Conservation (phyloP, 2,797 vertebrate genomes). For the Trachurus trachurus region DNA sequence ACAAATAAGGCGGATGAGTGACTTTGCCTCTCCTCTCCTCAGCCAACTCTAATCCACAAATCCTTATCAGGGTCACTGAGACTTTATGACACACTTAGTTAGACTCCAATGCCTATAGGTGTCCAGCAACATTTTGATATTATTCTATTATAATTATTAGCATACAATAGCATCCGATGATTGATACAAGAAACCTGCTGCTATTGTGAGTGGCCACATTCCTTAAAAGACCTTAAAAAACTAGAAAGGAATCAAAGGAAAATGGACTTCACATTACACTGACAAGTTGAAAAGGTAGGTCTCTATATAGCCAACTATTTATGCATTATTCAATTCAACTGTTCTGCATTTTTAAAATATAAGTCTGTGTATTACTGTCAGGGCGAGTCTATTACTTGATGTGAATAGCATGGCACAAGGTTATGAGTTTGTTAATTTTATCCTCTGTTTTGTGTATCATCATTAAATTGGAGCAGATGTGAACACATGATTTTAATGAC, state of each 20-base stretch:
- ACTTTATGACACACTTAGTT: slow-evolving; percentile 73
- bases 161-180: slow-evolving; percentile 5
- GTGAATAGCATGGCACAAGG: neutral
- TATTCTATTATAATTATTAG: slow-evolving; percentile 7
- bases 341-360: no score
- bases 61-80: slow-evolving; percentile 87
- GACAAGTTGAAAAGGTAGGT: slow-evolving; percentile 66
- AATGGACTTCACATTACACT: slow-evolving; percentile 61
- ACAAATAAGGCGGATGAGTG: slow-evolving; percentile 77
- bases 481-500: neutral
- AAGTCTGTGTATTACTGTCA: neutral
- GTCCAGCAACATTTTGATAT: slow-evolving; percentile 32
- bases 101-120: slow-evolving; percentile 39
- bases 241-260: slow-evolving; percentile 3
- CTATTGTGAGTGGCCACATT: slow-evolving; percentile 8
- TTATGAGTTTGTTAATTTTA: neutral
- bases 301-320: neutral
- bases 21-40: slow-evolving; percentile 83
- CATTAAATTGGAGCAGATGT: neutral
- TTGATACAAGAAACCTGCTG: neutral
- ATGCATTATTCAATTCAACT: neutral
- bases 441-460: neutral
- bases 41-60: slow-evolving; percentile 90
- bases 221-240: neutral
- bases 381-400: neutral